Conservation (phyloP, 2,888 invertebrate species). For the Nomada flava region DNA sequence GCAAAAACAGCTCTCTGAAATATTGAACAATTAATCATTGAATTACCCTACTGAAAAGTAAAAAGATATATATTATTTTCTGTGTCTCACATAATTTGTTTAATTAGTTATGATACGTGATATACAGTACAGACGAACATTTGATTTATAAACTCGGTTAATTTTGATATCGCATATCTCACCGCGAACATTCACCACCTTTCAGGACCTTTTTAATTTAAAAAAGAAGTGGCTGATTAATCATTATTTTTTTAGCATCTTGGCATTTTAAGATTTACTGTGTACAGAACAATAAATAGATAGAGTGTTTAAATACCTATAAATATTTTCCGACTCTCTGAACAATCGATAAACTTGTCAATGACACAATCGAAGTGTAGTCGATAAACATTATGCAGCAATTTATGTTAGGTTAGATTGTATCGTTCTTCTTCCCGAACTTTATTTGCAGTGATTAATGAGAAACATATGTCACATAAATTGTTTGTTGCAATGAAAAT, state of each 20-base stretch:
- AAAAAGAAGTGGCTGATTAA: not conserved
- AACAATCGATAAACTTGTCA: conserved; percentile 46
- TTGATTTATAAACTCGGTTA: not conserved
- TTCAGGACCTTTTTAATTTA: not conserved
- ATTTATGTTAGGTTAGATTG: conserved; percentile 47
- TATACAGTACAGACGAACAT: too few relatives aligned
- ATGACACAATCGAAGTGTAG: conserved; percentile 46
- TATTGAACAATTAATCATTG: too few relatives aligned
- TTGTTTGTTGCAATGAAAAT: not conserved
- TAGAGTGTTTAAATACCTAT: not conserved
- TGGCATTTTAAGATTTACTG: not conserved
- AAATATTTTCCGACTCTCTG: conserved; percentile 5
- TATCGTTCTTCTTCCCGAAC: conserved; percentile 2
- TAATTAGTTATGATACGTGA: not conserved
- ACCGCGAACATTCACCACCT: not conserved
- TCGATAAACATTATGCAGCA: conserved; percentile 44
- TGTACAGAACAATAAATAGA: not conserved
- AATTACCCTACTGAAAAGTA: too few relatives aligned
- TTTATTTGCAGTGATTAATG: conserved; percentile 27
- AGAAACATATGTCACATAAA: conserved; percentile 14
- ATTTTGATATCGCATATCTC: not conserved
- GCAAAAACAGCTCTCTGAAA: too few relatives aligned
- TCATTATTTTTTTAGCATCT: not conserved
- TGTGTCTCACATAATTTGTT: conserved; percentile 3
- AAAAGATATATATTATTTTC: not conserved